A percentile compares a stretch with the other conserved stretches of the same genome.
Conservation (phyloP, 1,140 invertebrate species). For the Lordiphosa stackelbergi region DNA sequence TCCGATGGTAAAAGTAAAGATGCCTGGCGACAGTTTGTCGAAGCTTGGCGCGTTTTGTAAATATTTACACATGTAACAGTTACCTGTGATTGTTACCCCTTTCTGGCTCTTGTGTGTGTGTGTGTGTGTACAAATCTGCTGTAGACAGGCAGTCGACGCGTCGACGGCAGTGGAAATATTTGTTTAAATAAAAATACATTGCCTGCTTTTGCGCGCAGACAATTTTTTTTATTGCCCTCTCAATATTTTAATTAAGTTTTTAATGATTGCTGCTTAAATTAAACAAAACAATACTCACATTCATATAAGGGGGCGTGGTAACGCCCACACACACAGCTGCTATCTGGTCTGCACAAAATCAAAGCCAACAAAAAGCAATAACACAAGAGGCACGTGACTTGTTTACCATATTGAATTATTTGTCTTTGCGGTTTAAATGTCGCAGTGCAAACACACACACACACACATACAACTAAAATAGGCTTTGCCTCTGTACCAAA, state of each 20-base stretch:
- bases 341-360: slow-evolving; percentile 56
- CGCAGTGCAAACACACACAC: slow-evolving; percentile 26
- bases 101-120: slow-evolving; percentile 9
- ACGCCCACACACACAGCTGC: slow-evolving; percentile 1
- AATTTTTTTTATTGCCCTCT: slow-evolving; percentile 36
- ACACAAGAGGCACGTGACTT: slow-evolving; percentile 60
- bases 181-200: slow-evolving; percentile 41
- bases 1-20: slow-evolving; percentile 50
- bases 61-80: slow-evolving; percentile 74
- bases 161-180: slow-evolving; percentile 32
- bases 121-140: slow-evolving; percentile 14
- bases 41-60: slow-evolving; percentile 73
- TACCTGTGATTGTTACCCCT: slow-evolving; percentile 66
- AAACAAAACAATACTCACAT: slow-evolving; percentile 1
- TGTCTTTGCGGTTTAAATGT: slow-evolving; percentile 55
- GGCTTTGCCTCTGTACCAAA: slow-evolving; percentile 1
- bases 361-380: slow-evolving; percentile 62
- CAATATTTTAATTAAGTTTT: slow-evolving; percentile 73
- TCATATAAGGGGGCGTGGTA: slow-evolving; percentile 15
- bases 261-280: slow-evolving; percentile 48
- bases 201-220: slow-evolving; percentile 29
- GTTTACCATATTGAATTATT: slow-evolving; percentile 68
- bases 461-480: slow-evolving; percentile 18
- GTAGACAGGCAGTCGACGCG: slow-evolving; percentile 9
- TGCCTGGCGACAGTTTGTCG: slow-evolving; percentile 64